phyloP scores from a whole-genome alignment of 2,113 vertebrate genomes.

The Canis aureus region DNA sequence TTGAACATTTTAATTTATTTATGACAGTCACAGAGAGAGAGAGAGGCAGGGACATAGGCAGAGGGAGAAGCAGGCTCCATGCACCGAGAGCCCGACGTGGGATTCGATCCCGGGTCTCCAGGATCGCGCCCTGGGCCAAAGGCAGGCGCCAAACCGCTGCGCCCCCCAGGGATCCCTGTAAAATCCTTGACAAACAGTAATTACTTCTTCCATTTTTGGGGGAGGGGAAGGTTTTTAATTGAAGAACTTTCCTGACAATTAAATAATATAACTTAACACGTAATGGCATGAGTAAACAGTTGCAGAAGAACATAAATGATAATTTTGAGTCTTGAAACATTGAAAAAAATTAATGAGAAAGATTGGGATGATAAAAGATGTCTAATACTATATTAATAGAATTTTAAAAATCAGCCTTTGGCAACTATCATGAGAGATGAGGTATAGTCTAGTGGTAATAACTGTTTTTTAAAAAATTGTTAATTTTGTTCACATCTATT shows the following conservation, averaged over 20 bases:
- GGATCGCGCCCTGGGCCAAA: no score
- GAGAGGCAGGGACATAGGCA: no score
- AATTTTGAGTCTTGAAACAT: constrained; percentile 47
- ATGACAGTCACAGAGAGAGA: no score
- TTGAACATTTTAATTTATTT: no score
- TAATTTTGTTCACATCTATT: constrained; percentile 38
- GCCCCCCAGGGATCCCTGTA: background rate
- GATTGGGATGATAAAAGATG: background rate
- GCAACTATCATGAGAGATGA: background rate
- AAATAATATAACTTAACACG: constrained; percentile 19
- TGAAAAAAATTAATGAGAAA: constrained; percentile 55
- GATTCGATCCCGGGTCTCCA: no score
- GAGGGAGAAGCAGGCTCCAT: no score
- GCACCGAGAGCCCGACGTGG: no score
- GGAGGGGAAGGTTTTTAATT: constrained; percentile 26
- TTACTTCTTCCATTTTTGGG: constrained; percentile 26
- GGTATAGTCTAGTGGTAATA: background rate
- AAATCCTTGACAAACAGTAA: background rate
- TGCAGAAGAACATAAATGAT: constrained; percentile 24
- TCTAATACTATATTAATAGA: background rate
- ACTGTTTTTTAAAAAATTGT: background rate
- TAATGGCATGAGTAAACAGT: background rate
- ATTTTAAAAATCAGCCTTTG: background rate
- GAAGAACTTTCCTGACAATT: constrained; percentile 21
- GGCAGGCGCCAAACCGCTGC: no score